A percentile compares a stretch with the other conserved stretches of the same genome.
These are phyloP conservation scores for Papilio machaon DNA, from an alignment of 1,140 invertebrate genomes.

Conservation along the genomic window DNA sequence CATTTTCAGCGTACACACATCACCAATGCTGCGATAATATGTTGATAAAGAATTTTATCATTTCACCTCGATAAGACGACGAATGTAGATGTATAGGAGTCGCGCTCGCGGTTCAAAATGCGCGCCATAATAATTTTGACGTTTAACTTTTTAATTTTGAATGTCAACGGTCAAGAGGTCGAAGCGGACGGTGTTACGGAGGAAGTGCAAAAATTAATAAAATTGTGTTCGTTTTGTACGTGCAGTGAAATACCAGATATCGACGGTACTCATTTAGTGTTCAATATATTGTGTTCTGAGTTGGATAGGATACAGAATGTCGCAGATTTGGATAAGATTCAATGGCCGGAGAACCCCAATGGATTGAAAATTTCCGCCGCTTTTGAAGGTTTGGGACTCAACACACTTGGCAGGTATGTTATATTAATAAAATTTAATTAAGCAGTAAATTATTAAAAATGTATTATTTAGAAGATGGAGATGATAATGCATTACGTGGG, in stretches of 20 bases:
- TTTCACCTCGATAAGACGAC: conserved; percentile 64
- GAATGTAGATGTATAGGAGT: conserved; percentile 58
- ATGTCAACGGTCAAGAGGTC: conserved; percentile 52
- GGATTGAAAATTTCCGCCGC: conserved; percentile 72
- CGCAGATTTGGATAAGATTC: conserved; percentile 73
- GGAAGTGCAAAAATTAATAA: conserved; percentile 60
- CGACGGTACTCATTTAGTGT: conserved; percentile 69
- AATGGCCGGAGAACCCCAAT: conserved; percentile 74
- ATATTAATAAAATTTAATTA: conserved; percentile 14
- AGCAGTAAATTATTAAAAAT: conserved; percentile 38
- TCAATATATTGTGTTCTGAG: conserved; percentile 76
- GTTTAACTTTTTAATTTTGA: conserved; percentile 67
- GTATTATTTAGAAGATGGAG: conserved; percentile 37
- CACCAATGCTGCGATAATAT: conserved; percentile 66
- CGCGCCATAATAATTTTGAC: conserved; percentile 63
- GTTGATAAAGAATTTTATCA: conserved; percentile 76
- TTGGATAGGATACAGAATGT: conserved; percentile 67
- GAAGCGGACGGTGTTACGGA: conserved; percentile 47
- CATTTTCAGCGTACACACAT: conserved; percentile 66
- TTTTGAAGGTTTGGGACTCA: conserved; percentile 72
- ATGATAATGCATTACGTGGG: conserved; percentile 24
- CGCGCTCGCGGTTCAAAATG: conserved; percentile 61
- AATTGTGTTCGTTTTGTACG: conserved; percentile 71
- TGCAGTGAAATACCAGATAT: conserved; percentile 76
- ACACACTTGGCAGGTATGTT: conserved; percentile 74